Percentiles rank a stretch among this genome's conserved stretches.
Evolutionary conservation across 2,797 vertebrate genomes (phyloP).

Genomic region (Eurystomus glaucurus): DNA sequence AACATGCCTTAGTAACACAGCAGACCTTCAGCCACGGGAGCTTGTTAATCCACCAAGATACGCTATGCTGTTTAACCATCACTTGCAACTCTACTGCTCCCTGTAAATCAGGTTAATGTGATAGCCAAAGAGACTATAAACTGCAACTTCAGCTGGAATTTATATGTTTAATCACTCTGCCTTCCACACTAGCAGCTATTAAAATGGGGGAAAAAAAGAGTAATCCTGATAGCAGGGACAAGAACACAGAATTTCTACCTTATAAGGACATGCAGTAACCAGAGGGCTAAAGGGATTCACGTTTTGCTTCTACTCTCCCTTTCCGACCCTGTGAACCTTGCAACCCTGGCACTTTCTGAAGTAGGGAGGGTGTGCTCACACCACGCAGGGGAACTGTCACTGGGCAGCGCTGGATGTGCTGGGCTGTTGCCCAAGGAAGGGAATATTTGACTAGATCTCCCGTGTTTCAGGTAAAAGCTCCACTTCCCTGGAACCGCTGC

Average conservation of each 20-base stretch:
- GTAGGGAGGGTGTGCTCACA: not conserved
- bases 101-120: not conserved
- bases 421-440: not conserved
- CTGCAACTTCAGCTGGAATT: constrained; percentile 13
- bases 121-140: not conserved
- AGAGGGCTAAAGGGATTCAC: not conserved
- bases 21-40: not conserved
- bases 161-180: not conserved
- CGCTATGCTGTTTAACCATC: not conserved
- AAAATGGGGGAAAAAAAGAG: not conserved
- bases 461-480: not conserved
- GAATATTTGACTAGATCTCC: not conserved
- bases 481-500: not conserved
- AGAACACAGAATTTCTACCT: not conserved
- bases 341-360: not conserved
- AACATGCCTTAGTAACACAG: not conserved
- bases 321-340: not conserved
- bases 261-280: not conserved
- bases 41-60: not conserved
- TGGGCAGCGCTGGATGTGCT: not conserved
- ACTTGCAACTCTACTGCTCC: not conserved
- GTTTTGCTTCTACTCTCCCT: not conserved
- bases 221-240: not conserved
- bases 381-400: not conserved
- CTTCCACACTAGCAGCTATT: not conserved